Conservation (phyloP, 1,140 invertebrate species). For the Saccostrea echinata region DNA sequence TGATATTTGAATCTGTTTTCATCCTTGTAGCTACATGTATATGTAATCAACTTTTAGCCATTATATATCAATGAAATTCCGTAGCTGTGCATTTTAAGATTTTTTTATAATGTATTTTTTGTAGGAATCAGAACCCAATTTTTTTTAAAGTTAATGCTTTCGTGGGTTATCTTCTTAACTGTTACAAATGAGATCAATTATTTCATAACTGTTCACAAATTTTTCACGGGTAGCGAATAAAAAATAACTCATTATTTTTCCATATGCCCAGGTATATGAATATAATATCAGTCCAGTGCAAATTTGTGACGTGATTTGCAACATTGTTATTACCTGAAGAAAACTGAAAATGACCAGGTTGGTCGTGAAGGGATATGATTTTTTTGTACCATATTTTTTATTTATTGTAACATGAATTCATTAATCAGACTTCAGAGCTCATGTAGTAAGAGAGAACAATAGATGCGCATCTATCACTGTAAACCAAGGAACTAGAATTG, state of each 20-base stretch:
- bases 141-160: background rate
- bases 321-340: constrained; percentile 12
- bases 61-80: background rate
- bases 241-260: background rate
- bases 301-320: no score
- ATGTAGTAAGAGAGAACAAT: constrained; percentile 26
- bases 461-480: constrained; percentile 28
- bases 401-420: constrained; percentile 13
- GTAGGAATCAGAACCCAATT: background rate
- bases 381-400: constrained; percentile 3
- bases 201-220: background rate
- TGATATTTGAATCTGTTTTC: constrained; percentile 4
- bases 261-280: background rate
- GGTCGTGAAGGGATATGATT: constrained; percentile 2
- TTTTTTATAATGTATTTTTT: background rate
- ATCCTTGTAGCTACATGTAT: background rate
- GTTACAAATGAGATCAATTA: background rate
- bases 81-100: background rate
- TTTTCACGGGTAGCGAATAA: constrained; percentile 2
- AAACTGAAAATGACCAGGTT: constrained; percentile 28
- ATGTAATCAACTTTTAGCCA: background rate
- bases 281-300: no score
- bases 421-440: constrained; percentile 33
- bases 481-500: constrained; percentile 31
- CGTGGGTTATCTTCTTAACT: background rate